These are phyloP conservation scores for Acanthis flammea DNA, from an alignment of 2,797 vertebrate genomes.

Conservation along the genomic window DNA sequence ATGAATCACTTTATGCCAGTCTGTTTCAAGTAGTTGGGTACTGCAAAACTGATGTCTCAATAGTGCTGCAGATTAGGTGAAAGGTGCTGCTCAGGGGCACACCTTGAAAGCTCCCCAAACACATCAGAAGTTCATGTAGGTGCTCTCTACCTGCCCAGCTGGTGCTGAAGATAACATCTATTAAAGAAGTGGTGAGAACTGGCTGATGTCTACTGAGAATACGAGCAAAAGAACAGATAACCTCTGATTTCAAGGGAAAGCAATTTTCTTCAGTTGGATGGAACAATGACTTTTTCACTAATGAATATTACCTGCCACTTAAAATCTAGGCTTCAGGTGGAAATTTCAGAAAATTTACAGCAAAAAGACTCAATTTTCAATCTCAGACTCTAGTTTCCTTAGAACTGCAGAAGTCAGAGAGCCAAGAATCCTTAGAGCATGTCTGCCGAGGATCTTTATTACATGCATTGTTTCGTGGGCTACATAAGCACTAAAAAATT, in stretches of 20 bases:
- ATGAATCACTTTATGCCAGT: conserved; percentile 1
- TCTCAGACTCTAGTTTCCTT: neutral
- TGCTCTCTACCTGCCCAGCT: neutral
- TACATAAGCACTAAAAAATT: neutral
- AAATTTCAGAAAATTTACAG: neutral
- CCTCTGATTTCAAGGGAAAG: neutral
- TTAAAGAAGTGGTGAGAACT: neutral
- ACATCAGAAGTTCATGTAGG: neutral
- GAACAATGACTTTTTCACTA: neutral
- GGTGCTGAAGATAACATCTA: neutral
- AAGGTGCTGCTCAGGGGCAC: neutral
- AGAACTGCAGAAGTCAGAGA: neutral
- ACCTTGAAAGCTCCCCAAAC: neutral
- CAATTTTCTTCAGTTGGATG: neutral
- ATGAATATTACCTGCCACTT: neutral
- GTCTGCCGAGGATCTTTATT: neutral
- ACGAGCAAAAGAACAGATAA: neutral
- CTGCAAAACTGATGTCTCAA: conserved; percentile 8
- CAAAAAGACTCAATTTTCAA: neutral
- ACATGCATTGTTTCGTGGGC: neutral
- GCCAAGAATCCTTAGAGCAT: neutral
- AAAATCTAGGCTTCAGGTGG: neutral
- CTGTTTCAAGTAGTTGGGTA: neutral
- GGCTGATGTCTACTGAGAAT: neutral
- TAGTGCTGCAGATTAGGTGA: neutral